phyloP scores from a whole-genome alignment of 1,140 invertebrate species.

The Aphidius ervi region DNA sequence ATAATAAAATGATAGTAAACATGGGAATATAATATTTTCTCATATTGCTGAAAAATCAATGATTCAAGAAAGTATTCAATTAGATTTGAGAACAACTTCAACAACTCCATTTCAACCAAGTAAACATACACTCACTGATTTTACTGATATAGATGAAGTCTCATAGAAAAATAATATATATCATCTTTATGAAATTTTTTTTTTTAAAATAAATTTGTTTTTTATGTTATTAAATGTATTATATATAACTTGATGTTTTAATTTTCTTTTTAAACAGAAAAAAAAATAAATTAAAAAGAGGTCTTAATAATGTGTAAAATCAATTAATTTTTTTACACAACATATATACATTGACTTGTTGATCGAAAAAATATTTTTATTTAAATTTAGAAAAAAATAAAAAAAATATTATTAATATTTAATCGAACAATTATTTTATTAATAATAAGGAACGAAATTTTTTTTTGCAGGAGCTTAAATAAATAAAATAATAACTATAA shows the following conservation, averaged over 20 bases:
- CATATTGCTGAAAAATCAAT: slow-evolving; percentile 30
- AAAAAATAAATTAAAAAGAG: too few species aligned
- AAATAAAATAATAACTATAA: slow-evolving; percentile 1
- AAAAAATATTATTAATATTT: too few species aligned
- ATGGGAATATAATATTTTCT: slow-evolving; percentile 62
- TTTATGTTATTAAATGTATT: neutral
- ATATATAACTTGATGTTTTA: neutral
- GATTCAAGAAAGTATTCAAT: slow-evolving; percentile 39
- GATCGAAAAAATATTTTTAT: too few species aligned
- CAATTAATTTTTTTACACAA: too few species aligned
- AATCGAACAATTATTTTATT: too few species aligned
- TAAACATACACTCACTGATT: slow-evolving; percentile 16
- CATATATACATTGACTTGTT: too few species aligned
- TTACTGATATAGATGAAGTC: slow-evolving; percentile 28
- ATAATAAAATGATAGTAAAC: slow-evolving; percentile 72
- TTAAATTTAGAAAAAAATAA: too few species aligned
- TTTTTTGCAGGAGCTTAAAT: too few species aligned
- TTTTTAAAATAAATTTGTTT: neutral
- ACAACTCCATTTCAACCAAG: slow-evolving; percentile 18
- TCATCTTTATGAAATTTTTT: slow-evolving; percentile 11
- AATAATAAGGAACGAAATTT: too few species aligned
- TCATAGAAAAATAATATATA: slow-evolving; percentile 3
- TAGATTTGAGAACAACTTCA: slow-evolving; percentile 35
- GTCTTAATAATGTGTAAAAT: too few species aligned
- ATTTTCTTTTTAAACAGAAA: too few species aligned